These are phyloP conservation scores for Galago senegalensis DNA, from an alignment of 2,797 vertebrate species.

Conservation along the genomic window DNA sequence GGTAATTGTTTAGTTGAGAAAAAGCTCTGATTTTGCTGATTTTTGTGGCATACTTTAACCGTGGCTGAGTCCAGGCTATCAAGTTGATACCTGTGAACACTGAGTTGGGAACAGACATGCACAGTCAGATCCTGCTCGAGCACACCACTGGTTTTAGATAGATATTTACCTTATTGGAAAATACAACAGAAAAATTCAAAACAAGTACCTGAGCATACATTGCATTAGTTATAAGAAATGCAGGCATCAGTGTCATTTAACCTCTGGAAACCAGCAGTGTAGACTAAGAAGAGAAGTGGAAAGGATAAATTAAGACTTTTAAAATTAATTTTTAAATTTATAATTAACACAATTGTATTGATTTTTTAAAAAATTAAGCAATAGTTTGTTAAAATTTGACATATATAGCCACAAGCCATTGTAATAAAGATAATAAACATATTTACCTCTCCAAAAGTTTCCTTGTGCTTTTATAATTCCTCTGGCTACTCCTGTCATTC, in stretches of 20 bases:
- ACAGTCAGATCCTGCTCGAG: not conserved
- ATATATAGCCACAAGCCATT: not conserved
- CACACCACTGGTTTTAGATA: not conserved
- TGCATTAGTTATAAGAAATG: not conserved
- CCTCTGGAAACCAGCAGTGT: not conserved
- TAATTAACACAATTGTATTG: not conserved
- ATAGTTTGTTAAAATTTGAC: not conserved
- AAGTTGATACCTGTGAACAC: not conserved
- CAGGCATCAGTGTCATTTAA: not conserved
- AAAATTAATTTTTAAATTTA: not conserved
- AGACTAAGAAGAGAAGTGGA: not conserved
- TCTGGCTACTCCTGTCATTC: not conserved
- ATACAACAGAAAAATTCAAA: not conserved
- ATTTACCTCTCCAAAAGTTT: not conserved
- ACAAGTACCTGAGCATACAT: not conserved
- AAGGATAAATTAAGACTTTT: not conserved
- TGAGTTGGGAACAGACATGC: not conserved
- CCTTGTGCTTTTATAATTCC: not conserved
- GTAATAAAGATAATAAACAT: not conserved
- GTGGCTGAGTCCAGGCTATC: not conserved
- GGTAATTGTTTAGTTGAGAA: not conserved
- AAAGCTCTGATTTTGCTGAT: not conserved
- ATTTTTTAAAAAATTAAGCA: not conserved
- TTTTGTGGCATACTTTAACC: not conserved
- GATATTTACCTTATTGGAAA: not conserved